Evolutionary conservation across 1,140 invertebrate species (phyloP), one percentile per base, ranked within the genome.

Genomic region (Ylistrum balloti): DNA sequence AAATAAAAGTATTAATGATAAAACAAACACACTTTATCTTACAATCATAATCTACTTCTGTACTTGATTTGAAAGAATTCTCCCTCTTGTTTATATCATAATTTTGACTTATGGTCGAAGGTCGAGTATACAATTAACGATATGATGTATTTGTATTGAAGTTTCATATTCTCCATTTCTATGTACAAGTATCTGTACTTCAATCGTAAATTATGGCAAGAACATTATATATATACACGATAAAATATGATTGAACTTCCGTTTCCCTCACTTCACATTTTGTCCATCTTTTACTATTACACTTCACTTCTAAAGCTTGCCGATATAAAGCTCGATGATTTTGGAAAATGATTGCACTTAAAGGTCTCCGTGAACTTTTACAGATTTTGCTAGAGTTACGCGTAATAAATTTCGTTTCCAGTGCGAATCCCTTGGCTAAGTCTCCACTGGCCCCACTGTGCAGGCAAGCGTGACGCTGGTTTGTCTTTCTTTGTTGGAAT

Each of bases 401-500:
- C 56, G 56, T 74, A 74, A 74, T 74, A 74, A 74, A 74, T 9
- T 74, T 17, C 22, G 56, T 28, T 74, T 74, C 56, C n/a, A 74
- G 56, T 74, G 56, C 56, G n/a, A 74, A 74, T 74, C 56, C 56
- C 56, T 74, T 28, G 56, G n/a, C 56, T n/a, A 74, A 0, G n/a
- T n/a, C n/a, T 74, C 56, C 17, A 28, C 56, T 74, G 56, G 56
- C n/a, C 56, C n/a, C 56, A 74, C 7, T 74, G 22, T 74, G n/a
- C 28, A 74, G 56, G 22, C 56, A 74, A 28, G 56, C 56, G 56
- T 74, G n/a, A 74, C 56, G 20, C 0, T 5, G 9, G 56, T 74
- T 74, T 74, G 56, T 74, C n/a, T 74, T 74, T 74, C 56, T 74
- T 5, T 74, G 56, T 28, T 28, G 56, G 56, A 74, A 74, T 74